Base-by-base conservation (phyloP, 2,797 vertebrate genomes). In the Erpetoichthys calabaricus region DNA sequence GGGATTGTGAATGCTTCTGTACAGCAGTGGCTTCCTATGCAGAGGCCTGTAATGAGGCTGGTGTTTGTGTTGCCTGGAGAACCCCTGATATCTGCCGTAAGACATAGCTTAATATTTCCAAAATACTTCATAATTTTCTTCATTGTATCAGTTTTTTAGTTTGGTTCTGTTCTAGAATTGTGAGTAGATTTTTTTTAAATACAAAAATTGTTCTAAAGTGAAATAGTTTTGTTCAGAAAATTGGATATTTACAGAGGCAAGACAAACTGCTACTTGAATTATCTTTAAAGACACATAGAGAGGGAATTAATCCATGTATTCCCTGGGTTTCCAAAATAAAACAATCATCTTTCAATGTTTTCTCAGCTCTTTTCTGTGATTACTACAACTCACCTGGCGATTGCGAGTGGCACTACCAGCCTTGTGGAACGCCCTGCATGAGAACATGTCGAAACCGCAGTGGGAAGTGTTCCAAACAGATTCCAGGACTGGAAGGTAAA, bases 1-100 rank as follows among this genome's bases (percentile, higher is more conserved):
- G 87, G 53, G 88, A 90, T 67, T 90, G 88, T 63, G 87, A 85
- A 62, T 90, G 88, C 66, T 81, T 83, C 62, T 90, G 88, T 62
- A 82, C 86, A 42, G 83, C 87, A 10, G 80, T 90, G 1, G 79
- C 83, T 64, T 81, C 83, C 44, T 90, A 89, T 6, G 84, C 87
- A 55, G 82, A 86, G 63, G 83, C 86, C 54, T 90, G 88, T 63
- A 87, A 74, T 65, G 82, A 85, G 8, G 80, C 67, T 2, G 74
- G 62, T 5, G 74, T 75, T 58, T 90, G 88, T 61, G 74, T 90
- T 53, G 65, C 68, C 49, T 90, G 88, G 88, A 85, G 88, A 72
- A 80, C 74, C 55, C 87, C 88, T 60, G 71, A 80, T 6, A 78
- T 86, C 47, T 90, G 88, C 67, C 88, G 88, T 90, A 65, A 86